These are phyloP conservation scores for Alces alces DNA, from an alignment of 2,113 vertebrate genomes.

Conservation along the genomic window DNA sequence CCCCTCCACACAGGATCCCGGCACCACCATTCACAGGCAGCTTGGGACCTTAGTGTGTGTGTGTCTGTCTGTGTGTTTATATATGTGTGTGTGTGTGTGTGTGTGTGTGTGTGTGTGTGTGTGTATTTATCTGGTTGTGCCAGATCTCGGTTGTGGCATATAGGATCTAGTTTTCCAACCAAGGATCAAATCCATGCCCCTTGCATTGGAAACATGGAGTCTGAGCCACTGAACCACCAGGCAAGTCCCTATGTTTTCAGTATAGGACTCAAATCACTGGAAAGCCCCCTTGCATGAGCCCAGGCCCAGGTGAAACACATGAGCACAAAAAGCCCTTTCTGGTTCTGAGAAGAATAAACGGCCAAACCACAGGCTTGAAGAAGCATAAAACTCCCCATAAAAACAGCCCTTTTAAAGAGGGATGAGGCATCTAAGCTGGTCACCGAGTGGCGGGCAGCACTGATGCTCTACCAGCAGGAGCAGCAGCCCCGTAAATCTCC, in stretches of 20 bases:
- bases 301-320: not conserved
- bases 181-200: not conserved
- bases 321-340: not conserved
- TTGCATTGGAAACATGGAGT: not conserved
- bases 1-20: not conserved
- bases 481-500: not conserved
- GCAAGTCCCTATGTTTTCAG: not conserved
- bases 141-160: not conserved
- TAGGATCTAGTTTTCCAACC: not conserved
- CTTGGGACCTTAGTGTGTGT: no score
- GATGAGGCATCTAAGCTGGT: not conserved
- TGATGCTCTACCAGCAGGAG: not conserved
- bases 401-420: not conserved
- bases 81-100: not conserved
- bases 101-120: not conserved
- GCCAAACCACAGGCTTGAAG: not conserved
- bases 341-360: not conserved
- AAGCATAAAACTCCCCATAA: not conserved
- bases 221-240: not conserved
- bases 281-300: not conserved
- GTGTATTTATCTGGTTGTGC: not conserved
- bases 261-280: not conserved
- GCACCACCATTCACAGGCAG: not conserved
- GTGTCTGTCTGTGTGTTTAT: accelerated
- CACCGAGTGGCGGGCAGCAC: not conserved